Base-by-base conservation (phyloP, 2,797 vertebrate species). In the Dendrocincla fuliginosa region DNA sequence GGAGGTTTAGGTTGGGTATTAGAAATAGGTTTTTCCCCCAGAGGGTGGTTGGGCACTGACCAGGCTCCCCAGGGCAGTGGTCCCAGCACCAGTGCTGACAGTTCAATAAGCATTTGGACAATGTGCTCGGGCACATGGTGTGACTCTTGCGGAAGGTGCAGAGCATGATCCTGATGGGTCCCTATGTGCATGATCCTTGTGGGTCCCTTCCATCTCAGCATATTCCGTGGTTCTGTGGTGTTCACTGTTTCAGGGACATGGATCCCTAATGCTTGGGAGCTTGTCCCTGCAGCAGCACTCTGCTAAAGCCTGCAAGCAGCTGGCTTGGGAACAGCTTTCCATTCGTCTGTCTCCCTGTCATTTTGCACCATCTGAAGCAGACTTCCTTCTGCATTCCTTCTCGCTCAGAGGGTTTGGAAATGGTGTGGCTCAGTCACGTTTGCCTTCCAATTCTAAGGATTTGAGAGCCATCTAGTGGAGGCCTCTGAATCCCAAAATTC, bases 381-480 rank as follows among this genome's bases (percentile, higher is more conserved):
- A 1, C 28, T 82, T 44, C 35, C 28, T 77, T 23, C 39, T 22
- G 10, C 4, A 6, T 9, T 47, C 42, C 27, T 4, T 12, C 16
- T 64, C 42, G 10, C 11, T 27, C 42, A 6, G 9, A 35, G 15
- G 2, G 30, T 57, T 55, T 23, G 41, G 55, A 84, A 89, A 68
- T 2, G 3, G 5, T 4, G 32, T 2, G 12, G 32, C 50, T 59
- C 71, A 37, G 35, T 3, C 3, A 16, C 13, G 33, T 44, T 32
- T 35, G 42, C 30, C 17, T 81, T 49, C n/a, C 37, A 17, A 4
- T 86, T 80, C 19, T 24, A 79, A 57, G 65, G 30, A 14, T 52
- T 91, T 16, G 85, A 88, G 85, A 76, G 96, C 91, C 96, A 4
- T 85, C 96, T 95, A 88, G 91, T 96, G 96, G 96, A 92, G 5